Conservation (phyloP, 1,140 invertebrate species). For the Monochamus saltuarius region DNA sequence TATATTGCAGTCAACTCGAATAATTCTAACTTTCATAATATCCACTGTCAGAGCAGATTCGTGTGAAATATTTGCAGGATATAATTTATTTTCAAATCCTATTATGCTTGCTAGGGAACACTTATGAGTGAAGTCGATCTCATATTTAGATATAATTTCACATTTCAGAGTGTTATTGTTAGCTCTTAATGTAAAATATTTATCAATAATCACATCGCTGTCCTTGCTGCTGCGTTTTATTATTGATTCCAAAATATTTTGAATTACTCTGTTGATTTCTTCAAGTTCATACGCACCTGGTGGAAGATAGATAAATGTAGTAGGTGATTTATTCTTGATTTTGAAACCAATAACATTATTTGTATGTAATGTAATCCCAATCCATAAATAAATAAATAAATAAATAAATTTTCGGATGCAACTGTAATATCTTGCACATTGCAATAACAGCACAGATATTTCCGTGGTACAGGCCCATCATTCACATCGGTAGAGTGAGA, state of each 20-base stretch:
- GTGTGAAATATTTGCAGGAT: constrained; percentile 3
- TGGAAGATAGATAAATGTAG: background rate
- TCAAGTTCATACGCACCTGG: constrained; percentile 15
- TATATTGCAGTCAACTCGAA: constrained; percentile 17
- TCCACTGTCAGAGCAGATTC: constrained; percentile 13
- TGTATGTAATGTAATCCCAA: constrained; percentile 12
- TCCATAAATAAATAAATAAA: constrained; percentile 8
- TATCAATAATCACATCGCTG: background rate
- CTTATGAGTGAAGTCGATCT: constrained; percentile 8
- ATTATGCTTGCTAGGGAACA: background rate
- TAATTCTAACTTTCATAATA: constrained; percentile 22
- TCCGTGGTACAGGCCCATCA: background rate
- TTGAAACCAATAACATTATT: constrained; percentile 11
- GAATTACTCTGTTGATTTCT: constrained; percentile 5
- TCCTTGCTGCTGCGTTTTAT: background rate
- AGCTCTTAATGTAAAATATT: constrained; percentile 13
- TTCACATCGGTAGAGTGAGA: background rate
- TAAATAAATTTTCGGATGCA: background rate
- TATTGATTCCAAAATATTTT: no score
- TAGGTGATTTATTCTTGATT: background rate
- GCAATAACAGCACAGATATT: background rate
- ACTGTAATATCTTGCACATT: background rate
- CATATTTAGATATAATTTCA: constrained; percentile 16
- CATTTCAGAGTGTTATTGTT: constrained; percentile 24
- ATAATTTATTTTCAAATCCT: constrained; percentile 10